Evolutionary conservation across 1,140 invertebrate genomes (phyloP).

Genomic region (Chelonus insularis): DNA sequence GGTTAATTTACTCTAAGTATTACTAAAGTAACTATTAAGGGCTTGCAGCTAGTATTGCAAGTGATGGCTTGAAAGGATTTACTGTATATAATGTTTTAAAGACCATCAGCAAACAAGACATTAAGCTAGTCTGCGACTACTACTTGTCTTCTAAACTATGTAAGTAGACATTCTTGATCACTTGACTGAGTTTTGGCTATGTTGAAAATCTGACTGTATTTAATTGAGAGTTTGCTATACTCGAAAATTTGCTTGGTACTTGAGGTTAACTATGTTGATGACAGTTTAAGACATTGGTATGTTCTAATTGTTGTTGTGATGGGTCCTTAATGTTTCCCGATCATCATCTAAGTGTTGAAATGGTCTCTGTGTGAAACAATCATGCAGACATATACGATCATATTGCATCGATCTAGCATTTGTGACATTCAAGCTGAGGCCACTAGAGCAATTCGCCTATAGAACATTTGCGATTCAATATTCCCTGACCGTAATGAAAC

Average conservation of each 20-base stretch:
- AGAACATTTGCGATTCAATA: neutral
- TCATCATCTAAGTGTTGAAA: neutral
- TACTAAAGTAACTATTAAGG: neutral
- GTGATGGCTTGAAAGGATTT: too few relatives aligned
- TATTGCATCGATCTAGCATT: neutral
- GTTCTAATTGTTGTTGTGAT: neutral
- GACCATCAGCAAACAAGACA: too few relatives aligned
- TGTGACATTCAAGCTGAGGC: constrained; percentile 2
- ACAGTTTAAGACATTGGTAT: neutral
- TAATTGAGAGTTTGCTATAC: neutral
- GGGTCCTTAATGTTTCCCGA: neutral
- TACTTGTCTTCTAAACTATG: neutral
- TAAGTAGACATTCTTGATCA: neutral
- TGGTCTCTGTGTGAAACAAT: neutral
- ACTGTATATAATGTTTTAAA: too few relatives aligned
- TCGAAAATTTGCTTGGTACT: neutral
- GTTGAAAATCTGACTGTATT: neutral
- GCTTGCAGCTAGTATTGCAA: too few relatives aligned
- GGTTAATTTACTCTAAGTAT: neutral
- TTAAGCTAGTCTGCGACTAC: too few relatives aligned
- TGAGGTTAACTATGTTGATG: neutral
- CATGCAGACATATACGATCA: neutral
- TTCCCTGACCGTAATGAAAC: neutral
- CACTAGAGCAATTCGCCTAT: neutral
- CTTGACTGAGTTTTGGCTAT: neutral